Conservation (phyloP, 2,113 vertebrate species). For the Craseonycteris thonglongyai region DNA sequence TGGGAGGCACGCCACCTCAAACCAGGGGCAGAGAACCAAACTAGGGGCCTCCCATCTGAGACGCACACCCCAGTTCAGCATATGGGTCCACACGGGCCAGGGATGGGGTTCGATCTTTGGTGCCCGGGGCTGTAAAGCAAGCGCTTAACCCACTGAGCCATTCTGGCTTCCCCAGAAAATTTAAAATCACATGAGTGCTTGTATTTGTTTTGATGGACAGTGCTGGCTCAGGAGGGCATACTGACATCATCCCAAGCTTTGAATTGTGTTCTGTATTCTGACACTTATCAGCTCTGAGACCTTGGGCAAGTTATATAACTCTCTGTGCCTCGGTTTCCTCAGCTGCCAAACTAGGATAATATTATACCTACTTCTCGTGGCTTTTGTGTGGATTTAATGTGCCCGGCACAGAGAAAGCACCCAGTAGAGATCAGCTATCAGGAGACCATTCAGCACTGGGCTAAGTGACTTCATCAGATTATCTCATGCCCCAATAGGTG, state of each 20-base stretch:
- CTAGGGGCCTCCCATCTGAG: too few species aligned
- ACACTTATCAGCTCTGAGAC: neutral
- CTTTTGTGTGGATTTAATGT: neutral
- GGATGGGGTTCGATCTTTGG: too few species aligned
- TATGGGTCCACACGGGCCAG: too few species aligned
- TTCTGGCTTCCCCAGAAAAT: too few species aligned
- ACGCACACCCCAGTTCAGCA: too few species aligned
- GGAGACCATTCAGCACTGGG: neutral
- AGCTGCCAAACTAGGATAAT: neutral
- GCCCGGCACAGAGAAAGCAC: neutral
- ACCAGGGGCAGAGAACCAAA: too few species aligned
- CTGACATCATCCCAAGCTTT: neutral
- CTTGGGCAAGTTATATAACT: neutral
- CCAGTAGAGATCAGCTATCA: neutral
- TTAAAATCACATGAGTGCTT: neutral
- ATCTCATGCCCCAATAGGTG: neutral
- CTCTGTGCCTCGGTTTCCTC: neutral
- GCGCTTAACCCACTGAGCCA: too few species aligned
- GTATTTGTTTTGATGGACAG: neutral
- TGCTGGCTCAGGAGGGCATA: neutral
- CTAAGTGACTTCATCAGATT: neutral
- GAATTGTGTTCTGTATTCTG: too few species aligned
- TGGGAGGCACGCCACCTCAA: too few species aligned
- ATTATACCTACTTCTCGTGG: neutral
- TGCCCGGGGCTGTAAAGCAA: too few species aligned